Evolutionary conservation across 2,113 vertebrate genomes (phyloP).

Genomic region (Leuciscus idus): DNA sequence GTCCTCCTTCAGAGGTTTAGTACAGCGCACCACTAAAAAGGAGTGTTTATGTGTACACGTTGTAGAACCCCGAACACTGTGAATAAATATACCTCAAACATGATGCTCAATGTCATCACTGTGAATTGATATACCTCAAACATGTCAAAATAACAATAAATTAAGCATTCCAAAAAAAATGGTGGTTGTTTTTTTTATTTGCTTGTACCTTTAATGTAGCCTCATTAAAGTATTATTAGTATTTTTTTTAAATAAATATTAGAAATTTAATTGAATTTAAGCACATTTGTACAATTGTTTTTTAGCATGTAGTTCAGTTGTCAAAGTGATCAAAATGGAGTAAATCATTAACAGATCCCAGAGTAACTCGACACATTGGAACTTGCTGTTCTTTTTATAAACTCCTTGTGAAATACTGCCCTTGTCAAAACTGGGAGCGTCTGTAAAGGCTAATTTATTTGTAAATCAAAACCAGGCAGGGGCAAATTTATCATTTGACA

Average conservation of each 20-base stretch:
- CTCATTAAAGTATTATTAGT: not conserved
- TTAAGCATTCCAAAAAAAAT: not conserved
- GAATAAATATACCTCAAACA: not conserved
- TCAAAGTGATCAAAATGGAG: not conserved
- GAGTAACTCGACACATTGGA: not conserved
- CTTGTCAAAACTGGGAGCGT: not conserved
- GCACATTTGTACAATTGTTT: not conserved
- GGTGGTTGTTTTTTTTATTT: too few species aligned
- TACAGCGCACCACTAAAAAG: not conserved
- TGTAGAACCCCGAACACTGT: not conserved
- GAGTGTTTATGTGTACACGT: not conserved
- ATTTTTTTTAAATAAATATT: not conserved
- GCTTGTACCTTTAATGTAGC: too few species aligned
- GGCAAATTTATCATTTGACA: not conserved
- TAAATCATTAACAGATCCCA: not conserved
- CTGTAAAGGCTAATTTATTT: not conserved
- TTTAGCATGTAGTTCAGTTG: not conserved
- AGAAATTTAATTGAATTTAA: too few species aligned
- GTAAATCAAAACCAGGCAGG: not conserved
- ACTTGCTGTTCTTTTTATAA: not conserved
- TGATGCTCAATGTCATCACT: not conserved
- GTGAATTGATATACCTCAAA: not conserved
- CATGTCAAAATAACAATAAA: not conserved
- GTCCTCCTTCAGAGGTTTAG: not conserved
- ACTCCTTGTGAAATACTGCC: not conserved